phyloP scores from a whole-genome alignment of 2,797 vertebrate species.

The Chromobotia macracanthus region DNA sequence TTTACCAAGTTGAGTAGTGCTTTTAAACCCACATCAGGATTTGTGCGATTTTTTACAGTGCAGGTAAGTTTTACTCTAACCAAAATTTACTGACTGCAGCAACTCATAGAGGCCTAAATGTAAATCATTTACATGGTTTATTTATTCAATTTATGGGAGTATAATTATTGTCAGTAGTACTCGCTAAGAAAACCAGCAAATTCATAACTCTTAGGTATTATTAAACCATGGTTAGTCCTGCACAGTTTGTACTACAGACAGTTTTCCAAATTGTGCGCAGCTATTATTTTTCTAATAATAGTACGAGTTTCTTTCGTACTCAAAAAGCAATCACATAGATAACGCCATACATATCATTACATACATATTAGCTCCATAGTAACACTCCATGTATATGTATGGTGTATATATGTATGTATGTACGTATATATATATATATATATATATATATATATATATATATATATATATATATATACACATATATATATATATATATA shows the following conservation, averaged over 20 bases:
- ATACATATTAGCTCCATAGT: too few relatives aligned
- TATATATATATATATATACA: background rate
- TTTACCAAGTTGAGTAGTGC: background rate
- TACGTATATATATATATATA: too few relatives aligned
- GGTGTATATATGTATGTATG: too few relatives aligned
- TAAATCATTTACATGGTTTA: background rate
- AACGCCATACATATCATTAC: too few relatives aligned
- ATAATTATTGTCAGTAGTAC: background rate
- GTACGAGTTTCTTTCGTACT: too few relatives aligned
- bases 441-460: background rate
- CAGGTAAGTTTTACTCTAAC: slow-evolving; percentile 27
- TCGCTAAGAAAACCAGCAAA: background rate
- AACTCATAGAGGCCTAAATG: background rate
- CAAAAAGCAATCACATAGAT: too few relatives aligned
- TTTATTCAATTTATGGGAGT: background rate
- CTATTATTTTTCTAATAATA: background rate
- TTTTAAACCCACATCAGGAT: background rate
- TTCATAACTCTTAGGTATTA: background rate
- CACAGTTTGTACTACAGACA: background rate
- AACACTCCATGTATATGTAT: too few relatives aligned
- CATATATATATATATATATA: background rate
- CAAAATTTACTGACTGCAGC: background rate
- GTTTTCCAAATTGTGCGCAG: background rate
- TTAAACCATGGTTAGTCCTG: background rate
- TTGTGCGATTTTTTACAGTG: background rate